Percentiles rank a stretch among this genome's conserved stretches.
phyloP scores from a whole-genome alignment of 1,140 invertebrate species.

The Macrobrachium nipponense region DNA sequence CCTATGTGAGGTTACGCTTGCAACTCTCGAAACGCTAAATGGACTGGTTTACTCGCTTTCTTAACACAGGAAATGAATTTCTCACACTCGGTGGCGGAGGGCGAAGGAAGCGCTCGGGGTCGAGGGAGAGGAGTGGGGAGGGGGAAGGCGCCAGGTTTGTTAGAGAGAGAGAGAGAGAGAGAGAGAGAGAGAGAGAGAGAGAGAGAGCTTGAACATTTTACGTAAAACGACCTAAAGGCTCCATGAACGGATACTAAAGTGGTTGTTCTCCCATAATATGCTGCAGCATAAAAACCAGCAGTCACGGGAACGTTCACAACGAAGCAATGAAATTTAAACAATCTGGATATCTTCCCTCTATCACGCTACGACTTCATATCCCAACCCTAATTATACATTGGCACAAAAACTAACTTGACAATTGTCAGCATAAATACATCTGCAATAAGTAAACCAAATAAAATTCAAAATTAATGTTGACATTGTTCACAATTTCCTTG shows the following conservation, averaged over 20 bases:
- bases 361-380: too few species aligned
- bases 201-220: background rate
- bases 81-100: background rate
- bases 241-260: too few species aligned
- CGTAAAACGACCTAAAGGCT: too few species aligned
- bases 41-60: conserved; percentile 13
- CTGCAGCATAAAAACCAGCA: too few species aligned
- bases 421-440: background rate
- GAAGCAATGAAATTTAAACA: too few species aligned
- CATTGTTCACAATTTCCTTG: background rate
- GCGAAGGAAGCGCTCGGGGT: background rate
- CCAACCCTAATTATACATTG: too few species aligned
- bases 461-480: background rate
- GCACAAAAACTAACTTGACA: too few species aligned
- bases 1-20: background rate
- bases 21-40: conserved; percentile 4
- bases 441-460: background rate
- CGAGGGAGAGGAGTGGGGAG: background rate
- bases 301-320: too few species aligned
- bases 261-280: too few species aligned
- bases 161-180: conserved; percentile 18
- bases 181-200: background rate
- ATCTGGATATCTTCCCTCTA: too few species aligned
- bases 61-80: conserved; percentile 27
- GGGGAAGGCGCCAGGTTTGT: too few species aligned